Percentiles rank a stretch among this genome's conserved stretches.
phyloP scores from a whole-genome alignment of 2,113 vertebrate genomes.

The Eublepharis macularius region DNA sequence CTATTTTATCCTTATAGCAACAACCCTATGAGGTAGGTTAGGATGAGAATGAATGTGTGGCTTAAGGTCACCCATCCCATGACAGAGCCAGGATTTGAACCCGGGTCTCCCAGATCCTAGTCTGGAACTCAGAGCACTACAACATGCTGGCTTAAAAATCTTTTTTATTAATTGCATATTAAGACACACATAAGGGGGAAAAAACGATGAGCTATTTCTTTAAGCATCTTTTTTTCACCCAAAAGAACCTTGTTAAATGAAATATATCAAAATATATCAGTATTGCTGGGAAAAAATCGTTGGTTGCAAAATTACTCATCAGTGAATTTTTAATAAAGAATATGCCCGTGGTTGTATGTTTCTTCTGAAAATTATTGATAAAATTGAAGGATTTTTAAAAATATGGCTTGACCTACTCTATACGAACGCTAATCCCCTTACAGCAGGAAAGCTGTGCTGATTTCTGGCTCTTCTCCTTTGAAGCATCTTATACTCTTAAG shows the following conservation, averaged over 20 bases:
- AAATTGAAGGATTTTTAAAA: conserved; percentile 52
- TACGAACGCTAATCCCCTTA: not conserved
- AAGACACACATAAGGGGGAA: no score
- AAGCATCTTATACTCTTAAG: not conserved
- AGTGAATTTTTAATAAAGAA: conserved; percentile 51
- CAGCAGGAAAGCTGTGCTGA: conserved; percentile 27
- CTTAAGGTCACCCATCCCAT: no score
- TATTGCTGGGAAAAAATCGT: conserved; percentile 39
- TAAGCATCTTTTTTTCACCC: not conserved
- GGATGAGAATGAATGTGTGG: no score
- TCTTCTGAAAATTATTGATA: conserved; percentile 33
- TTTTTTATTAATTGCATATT: not conserved
- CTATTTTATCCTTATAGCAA: no score
- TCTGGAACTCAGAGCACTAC: no score
- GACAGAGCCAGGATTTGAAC: no score
- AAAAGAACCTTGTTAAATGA: conserved; percentile 55
- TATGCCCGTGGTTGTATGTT: conserved; percentile 15
- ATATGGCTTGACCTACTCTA: conserved; percentile 35
- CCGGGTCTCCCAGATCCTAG: no score
- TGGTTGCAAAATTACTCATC: conserved; percentile 59
- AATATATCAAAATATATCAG: conserved; percentile 55
- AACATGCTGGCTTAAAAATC: no score
- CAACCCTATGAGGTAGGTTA: no score
- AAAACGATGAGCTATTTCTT: not conserved
- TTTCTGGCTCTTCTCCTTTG: conserved; percentile 33